These are phyloP conservation scores for Phenganax subtilis DNA, from an alignment of 92 coral and sea anemone species.

Conservation along the genomic window DNA sequence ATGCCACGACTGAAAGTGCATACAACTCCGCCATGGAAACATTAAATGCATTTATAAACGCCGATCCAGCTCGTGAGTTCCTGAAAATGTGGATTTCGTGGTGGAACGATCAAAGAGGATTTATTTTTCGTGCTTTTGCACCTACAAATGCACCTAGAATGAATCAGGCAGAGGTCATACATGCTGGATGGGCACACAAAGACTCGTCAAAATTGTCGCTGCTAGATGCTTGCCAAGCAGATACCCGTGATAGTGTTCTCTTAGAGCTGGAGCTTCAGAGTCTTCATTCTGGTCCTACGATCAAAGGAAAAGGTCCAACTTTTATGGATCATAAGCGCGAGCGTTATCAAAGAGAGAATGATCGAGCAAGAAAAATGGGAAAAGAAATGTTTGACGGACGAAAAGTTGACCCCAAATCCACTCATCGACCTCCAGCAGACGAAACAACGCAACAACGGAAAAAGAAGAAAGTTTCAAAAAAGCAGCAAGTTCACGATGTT, in stretches of 20 bases:
- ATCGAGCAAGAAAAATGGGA: no score
- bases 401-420: no score
- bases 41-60: constrained; percentile 45
- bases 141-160: constrained; percentile 43
- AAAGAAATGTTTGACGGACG: no score
- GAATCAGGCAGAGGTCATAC: constrained; percentile 60
- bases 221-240: constrained; percentile 49
- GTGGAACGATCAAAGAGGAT: constrained; percentile 59
- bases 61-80: constrained; percentile 36
- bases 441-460: no score
- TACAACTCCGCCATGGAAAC: constrained; percentile 45
- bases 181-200: constrained; percentile 60
- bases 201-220: constrained; percentile 53
- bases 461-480: no score
- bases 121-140: constrained; percentile 59
- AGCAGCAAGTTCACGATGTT: no score
- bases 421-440: no score
- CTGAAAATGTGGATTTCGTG: constrained; percentile 45
- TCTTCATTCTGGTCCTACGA: constrained; percentile 38
- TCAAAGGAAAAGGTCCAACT: constrained; percentile 53
- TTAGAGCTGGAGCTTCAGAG: constrained; percentile 48
- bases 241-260: constrained; percentile 52
- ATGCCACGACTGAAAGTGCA: constrained; percentile 33
- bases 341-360: not conserved
- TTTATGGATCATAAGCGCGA: constrained; percentile 18